Evolutionary conservation across 2,797 vertebrate genomes (phyloP).

Genomic region (Masticophis lateralis): DNA sequence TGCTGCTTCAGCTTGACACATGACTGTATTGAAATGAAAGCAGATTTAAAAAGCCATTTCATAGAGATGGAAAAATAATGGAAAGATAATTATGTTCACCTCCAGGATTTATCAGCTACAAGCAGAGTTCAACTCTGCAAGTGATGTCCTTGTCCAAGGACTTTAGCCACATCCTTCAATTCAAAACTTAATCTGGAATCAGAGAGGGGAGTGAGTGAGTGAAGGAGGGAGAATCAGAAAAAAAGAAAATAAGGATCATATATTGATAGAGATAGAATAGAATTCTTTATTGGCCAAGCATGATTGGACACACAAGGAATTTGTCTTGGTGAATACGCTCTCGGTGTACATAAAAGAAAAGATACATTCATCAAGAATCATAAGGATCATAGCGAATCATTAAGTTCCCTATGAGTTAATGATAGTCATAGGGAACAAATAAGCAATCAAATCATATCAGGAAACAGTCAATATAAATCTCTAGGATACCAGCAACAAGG

Average conservation of each 20-base stretch:
- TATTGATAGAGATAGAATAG: neutral
- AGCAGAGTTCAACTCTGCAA: neutral
- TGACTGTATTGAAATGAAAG: neutral
- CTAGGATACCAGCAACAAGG: too few relatives aligned
- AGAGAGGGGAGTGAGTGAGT: neutral
- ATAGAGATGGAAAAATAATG: constrained; percentile 1
- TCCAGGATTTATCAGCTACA: constrained; percentile 3
- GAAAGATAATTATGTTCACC: constrained; percentile 3
- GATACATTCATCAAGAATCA: too few relatives aligned
- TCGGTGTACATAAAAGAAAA: too few relatives aligned
- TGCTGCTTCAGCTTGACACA: neutral
- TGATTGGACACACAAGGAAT: too few relatives aligned
- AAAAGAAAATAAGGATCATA: neutral
- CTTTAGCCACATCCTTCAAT: neutral
- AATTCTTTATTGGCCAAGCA: too few relatives aligned
- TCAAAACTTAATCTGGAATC: neutral
- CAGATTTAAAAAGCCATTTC: neutral
- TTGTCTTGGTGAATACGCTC: too few relatives aligned
- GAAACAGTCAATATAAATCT: too few relatives aligned
- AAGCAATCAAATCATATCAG: too few relatives aligned
- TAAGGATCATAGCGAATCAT: too few relatives aligned
- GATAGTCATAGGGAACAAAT: too few relatives aligned
- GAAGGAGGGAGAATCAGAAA: neutral
- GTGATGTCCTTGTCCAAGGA: neutral
- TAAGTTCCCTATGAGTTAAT: too few relatives aligned